Base-by-base conservation (phyloP, 2,113 vertebrate genomes). In the Rhea pennata region DNA sequence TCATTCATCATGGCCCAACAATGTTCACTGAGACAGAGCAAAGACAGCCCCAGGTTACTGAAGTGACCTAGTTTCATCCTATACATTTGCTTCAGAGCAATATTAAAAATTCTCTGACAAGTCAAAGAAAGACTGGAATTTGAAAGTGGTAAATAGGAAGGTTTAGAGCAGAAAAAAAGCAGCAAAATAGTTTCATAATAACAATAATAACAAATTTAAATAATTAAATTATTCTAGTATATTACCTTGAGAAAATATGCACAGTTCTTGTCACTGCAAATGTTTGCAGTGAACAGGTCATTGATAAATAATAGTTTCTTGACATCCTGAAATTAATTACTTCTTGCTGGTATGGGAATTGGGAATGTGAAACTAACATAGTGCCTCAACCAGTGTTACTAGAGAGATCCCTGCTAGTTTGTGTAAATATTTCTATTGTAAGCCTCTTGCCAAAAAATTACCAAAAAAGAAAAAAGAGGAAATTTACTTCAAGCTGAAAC, bases 21-120 rank as follows among this genome's bases (percentile, higher is more conserved):
- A 44, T 95, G 90, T 80, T 97, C 94, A 90, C 82, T 95, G 95
- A 96, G 90, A 97, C 92, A 97, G 92, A 97, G 95, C 85, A 95
- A 88, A 96, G 96, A 94, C 92, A 96, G 96, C 95, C 96, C 65
- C 95, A 92, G 96, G 95, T 96, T 96, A 96, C 83, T 90, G 95
- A 96, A 94, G 88, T 94, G 96, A 96, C 95, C 95, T 96, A 96
- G 65, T 96, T 97, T 97, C 79, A 93, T 93, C 83, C 90, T 92
- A 90, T 65, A 84, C 93, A 85, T 95, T 96, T 92, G 91, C 79
- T 69, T 94, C 84, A 74, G 42, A 96, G 85, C 67, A 80, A 64
- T 85, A 88, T 74, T 54, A 88, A 93, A 97, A 94, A 93, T 92
- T 80, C 82, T 80, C 92, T 85, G 94, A 85, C 87, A 86, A 96